phyloP scores from a whole-genome alignment of 2,888 invertebrate genomes.

The Dasypogon diadema region DNA sequence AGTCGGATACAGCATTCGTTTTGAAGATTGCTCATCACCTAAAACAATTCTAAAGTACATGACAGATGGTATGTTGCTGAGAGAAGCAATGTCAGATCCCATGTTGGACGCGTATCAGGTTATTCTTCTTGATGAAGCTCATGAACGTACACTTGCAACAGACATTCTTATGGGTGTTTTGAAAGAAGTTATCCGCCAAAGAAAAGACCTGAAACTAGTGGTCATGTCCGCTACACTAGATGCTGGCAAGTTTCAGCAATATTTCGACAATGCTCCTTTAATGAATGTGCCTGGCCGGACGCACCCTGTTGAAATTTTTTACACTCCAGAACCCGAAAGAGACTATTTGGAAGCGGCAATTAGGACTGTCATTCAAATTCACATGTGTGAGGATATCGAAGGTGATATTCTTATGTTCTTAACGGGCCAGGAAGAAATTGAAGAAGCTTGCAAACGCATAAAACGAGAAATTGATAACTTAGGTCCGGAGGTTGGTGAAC shows the following conservation, averaged over 20 bases:
- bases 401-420: constrained; percentile 95
- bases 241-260: constrained; percentile 99
- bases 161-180: constrained; percentile 99
- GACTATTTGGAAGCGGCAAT: constrained; percentile 99
- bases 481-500: constrained; percentile 95
- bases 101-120: constrained; percentile 95
- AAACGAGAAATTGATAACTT: constrained; percentile 96
- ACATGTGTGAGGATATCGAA: constrained; percentile 92
- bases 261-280: constrained; percentile 97
- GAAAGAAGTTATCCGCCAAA: constrained; percentile 91
- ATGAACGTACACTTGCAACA: constrained; percentile 97
- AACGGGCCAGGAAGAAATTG: constrained; percentile 94
- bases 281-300: constrained; percentile 99
- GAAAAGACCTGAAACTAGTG: constrained; percentile 93
- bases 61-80: constrained; percentile 99
- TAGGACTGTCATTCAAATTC: constrained; percentile 93
- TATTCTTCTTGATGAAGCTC: constrained; percentile 94
- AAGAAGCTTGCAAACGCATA: constrained; percentile 98
- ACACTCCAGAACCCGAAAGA: constrained; percentile 97
- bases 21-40: constrained; percentile 97
- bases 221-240: constrained; percentile 99
- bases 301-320: constrained; percentile 97
- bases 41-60: constrained; percentile 97
- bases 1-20: constrained; percentile 97
- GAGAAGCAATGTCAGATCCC: constrained; percentile 99